phyloP scores from a whole-genome alignment of 2,888 invertebrate genomes.

The Eumerus sabulonum region DNA sequence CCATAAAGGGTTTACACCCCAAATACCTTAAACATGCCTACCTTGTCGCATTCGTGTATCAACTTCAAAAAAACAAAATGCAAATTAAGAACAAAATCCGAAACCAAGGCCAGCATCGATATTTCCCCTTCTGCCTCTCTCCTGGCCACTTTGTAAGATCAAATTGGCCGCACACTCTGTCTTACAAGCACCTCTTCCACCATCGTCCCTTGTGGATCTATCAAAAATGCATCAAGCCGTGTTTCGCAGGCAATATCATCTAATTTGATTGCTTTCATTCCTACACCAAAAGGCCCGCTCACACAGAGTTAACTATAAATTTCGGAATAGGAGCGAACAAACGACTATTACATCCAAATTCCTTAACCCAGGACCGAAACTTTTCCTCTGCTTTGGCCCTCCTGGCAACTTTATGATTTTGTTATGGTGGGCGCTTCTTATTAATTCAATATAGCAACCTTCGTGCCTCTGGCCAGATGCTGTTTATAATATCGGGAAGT shows the following conservation, averaged over 20 bases:
- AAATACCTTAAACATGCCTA: no score
- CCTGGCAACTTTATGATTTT: conserved; percentile 30
- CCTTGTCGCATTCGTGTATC: no score
- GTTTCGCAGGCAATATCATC: conserved; percentile 29
- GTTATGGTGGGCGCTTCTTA: conserved; percentile 54
- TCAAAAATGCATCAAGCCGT: conserved; percentile 46
- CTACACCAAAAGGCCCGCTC: background rate
- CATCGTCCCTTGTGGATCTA: conserved; percentile 1
- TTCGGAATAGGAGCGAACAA: no score
- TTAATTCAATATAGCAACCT: conserved; percentile 65
- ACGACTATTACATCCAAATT: no score
- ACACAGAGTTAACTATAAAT: no score
- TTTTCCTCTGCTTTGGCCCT: background rate
- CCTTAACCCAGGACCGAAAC: background rate
- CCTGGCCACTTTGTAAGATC: background rate
- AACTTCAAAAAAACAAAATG: no score
- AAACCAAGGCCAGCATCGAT: no score
- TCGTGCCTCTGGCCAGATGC: conserved; percentile 45
- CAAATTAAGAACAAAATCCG: no score
- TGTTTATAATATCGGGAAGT: conserved; percentile 55
- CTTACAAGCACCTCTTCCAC: conserved; percentile 5
- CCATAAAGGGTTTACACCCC: no score
- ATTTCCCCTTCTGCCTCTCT: background rate
- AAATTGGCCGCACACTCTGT: no score
- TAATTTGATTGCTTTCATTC: conserved; percentile 47